phyloP scores from a whole-genome alignment of 2,797 vertebrate species.

The Kryptolebias ocellatus region DNA sequence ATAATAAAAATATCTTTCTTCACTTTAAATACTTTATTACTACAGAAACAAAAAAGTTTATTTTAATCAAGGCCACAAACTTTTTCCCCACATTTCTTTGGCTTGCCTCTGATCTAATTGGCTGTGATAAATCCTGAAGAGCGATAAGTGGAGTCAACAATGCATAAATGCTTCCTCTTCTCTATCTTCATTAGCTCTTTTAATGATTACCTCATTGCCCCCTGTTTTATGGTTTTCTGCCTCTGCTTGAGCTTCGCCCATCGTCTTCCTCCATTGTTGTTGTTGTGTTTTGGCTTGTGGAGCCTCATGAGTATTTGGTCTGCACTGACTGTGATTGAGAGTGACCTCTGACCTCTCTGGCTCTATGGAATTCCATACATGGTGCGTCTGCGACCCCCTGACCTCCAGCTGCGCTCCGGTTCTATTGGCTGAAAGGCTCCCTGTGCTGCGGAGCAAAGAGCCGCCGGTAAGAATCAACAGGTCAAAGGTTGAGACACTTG shows the following conservation, averaged over 20 bases:
- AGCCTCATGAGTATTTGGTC: constrained; percentile 54
- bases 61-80: background rate
- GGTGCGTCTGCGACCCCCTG: constrained; percentile 62
- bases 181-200: constrained; percentile 6
- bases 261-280: constrained; percentile 18
- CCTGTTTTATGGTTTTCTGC: constrained; percentile 7
- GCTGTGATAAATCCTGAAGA: background rate
- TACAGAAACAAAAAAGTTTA: background rate
- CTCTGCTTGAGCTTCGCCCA: background rate
- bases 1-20: no score
- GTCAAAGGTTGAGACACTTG: constrained; percentile 69
- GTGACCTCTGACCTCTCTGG: constrained; percentile 62
- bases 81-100: background rate
- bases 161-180: constrained; percentile 3
- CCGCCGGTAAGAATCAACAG: constrained; percentile 70
- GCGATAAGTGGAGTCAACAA: constrained; percentile 10
- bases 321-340: constrained; percentile 72
- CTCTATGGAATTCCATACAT: constrained; percentile 81
- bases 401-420: constrained; percentile 62
- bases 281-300: constrained; percentile 54
- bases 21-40: background rate
- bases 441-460: constrained; percentile 64
- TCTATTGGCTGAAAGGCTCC: constrained; percentile 74
- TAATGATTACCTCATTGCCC: background rate
- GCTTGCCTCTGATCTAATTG: constrained; percentile 2